These are phyloP conservation scores for Lasioglossum oenotherae DNA, from an alignment of 2,888 invertebrate species.

Conservation along the genomic window DNA sequence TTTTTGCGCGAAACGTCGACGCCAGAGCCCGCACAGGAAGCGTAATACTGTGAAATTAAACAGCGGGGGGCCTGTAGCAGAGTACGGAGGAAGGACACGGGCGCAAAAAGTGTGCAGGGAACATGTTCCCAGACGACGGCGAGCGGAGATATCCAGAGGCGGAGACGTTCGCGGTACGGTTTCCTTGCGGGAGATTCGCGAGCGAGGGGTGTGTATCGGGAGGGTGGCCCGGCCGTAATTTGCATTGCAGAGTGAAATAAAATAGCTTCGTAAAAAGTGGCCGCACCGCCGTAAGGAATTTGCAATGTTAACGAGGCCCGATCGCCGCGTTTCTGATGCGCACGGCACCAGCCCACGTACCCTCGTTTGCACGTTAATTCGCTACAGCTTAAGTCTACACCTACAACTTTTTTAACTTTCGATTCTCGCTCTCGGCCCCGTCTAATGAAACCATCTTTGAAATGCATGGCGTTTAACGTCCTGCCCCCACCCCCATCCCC, in stretches of 20 bases:
- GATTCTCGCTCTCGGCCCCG: background rate
- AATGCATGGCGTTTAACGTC: background rate
- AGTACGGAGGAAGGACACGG: background rate
- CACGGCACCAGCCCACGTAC: constrained; percentile 48
- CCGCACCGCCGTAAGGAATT: constrained; percentile 60
- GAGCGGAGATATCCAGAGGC: constrained; percentile 16
- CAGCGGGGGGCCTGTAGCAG: too few species aligned
- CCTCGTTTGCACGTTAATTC: constrained; percentile 69
- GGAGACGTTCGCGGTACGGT: constrained; percentile 20
- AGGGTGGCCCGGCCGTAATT: constrained; percentile 55
- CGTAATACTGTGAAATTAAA: constrained; percentile 35
- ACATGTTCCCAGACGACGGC: constrained; percentile 13
- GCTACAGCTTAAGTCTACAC: constrained; percentile 40
- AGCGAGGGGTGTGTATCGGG: constrained; percentile 12
- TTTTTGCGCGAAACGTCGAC: constrained; percentile 18
- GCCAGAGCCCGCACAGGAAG: constrained; percentile 18
- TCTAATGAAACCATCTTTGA: constrained; percentile 13
- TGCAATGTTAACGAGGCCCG: constrained; percentile 76
- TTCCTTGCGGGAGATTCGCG: constrained; percentile 38
- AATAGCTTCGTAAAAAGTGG: constrained; percentile 69
- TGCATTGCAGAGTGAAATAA: constrained; percentile 76
- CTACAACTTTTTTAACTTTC: constrained; percentile 29
- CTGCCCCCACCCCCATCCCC: rapidly evolving
- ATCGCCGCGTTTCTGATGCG: constrained; percentile 64
- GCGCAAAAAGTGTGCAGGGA: constrained; percentile 4